Conservation (phyloP, 2,797 vertebrate genomes). For the Buphagus erythrorhynchus region DNA sequence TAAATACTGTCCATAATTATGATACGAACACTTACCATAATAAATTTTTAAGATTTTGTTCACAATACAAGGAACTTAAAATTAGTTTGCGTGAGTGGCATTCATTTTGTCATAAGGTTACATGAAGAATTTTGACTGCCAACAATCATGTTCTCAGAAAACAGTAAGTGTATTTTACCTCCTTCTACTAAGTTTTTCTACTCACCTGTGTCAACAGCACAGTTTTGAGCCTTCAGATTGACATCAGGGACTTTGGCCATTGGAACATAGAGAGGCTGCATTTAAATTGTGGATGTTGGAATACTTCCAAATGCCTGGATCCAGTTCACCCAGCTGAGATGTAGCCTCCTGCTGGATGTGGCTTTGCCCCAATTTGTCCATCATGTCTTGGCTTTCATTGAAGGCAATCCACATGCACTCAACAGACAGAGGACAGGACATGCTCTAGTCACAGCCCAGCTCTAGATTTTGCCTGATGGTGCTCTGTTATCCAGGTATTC, state of each 20-base stretch:
- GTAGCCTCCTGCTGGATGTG: background rate
- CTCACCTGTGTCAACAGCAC: background rate
- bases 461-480: background rate
- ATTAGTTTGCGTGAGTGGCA: background rate
- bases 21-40: background rate
- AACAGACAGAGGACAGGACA: background rate
- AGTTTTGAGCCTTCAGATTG: background rate
- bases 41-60: background rate
- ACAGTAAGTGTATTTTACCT: background rate
- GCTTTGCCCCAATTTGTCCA: background rate
- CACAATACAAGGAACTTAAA: background rate
- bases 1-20: background rate
- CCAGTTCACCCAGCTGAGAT: background rate
- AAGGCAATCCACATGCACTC: background rate
- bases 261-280: background rate
- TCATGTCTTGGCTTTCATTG: background rate
- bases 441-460: background rate
- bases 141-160: background rate
- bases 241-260: background rate
- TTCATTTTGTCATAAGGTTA: accelerated
- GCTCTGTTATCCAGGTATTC: background rate
- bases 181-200: background rate
- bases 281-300: background rate
- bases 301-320: background rate
- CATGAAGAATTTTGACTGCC: background rate